A percentile compares a stretch with the other conserved stretches of the same genome.
phyloP scores from a whole-genome alignment of 2,888 invertebrate genomes.

The Rhamnusium bicolor region DNA sequence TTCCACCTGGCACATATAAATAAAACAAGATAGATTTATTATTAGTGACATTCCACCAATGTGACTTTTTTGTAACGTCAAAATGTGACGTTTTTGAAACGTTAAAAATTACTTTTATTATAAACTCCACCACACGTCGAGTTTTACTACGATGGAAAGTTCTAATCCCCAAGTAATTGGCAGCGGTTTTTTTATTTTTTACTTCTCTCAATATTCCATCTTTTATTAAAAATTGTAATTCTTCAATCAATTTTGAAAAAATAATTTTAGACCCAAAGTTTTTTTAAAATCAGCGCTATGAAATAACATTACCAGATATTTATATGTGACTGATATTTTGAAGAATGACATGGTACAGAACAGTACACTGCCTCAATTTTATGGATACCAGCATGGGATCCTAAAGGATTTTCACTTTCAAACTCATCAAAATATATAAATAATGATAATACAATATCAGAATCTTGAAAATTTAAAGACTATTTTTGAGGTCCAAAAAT shows the following conservation, averaged over 20 bases:
- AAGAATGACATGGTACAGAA: conserved; percentile 46
- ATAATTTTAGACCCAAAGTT: conserved; percentile 43
- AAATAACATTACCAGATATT: conserved; percentile 48
- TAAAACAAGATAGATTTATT: too few relatives aligned
- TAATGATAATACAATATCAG: conserved; percentile 13
- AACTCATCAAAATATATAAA: conserved; percentile 50
- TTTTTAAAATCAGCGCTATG: conserved; percentile 40
- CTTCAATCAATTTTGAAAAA: conserved; percentile 44
- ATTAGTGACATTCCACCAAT: too few relatives aligned
- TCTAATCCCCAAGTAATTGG: too few relatives aligned
- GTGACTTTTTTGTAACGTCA: too few relatives aligned
- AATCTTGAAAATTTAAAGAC: not conserved
- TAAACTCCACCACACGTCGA: too few relatives aligned
- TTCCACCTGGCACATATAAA: too few relatives aligned
- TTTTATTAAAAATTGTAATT: conserved; percentile 40
- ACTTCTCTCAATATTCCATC: not conserved
- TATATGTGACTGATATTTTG: conserved; percentile 39
- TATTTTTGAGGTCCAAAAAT: conserved; percentile 23
- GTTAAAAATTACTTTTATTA: too few relatives aligned
- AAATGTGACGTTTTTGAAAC: too few relatives aligned
- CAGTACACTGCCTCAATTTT: conserved; percentile 54
- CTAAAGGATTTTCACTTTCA: conserved; percentile 43
- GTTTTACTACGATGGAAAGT: too few relatives aligned
- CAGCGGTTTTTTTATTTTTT: too few relatives aligned
- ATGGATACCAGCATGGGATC: conserved; percentile 38